Evolutionary conservation across 1,140 invertebrate genomes (phyloP), one percentile per base, ranked within the genome.

Genomic region (Tribolium madens): DNA sequence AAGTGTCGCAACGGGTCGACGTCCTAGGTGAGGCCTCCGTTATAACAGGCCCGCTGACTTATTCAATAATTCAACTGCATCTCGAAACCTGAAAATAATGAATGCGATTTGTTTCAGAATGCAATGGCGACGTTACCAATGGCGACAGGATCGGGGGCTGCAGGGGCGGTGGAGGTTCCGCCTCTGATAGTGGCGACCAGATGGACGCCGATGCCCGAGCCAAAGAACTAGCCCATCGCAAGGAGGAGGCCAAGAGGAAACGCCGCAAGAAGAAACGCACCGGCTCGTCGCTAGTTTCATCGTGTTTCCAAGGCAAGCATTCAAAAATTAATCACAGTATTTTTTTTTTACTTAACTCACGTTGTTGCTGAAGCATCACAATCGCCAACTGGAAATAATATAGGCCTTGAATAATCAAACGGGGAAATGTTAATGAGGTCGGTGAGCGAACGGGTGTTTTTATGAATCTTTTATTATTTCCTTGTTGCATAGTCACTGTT

Each of bases 201-300:
- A 84, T 86, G 82, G 85, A 86, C 85, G 79, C 88, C 81, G 73
- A 87, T 82, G 80, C 88, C 83, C 70, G 88, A 85, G 83, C 85
- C 83, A 77, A 88, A 82, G 91, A 92, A 79, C 86, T 93, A 73
- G 89, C 90, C 83, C 88, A 91, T 68, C 92, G 93, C 81, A 94
- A 95, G 87, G 94, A 96, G 82, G 94, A 96, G 87, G 94, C 94
- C 80, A 92, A 94, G 83, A 92, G 92, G 86, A 94, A 94, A 86
- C 89, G 94, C 79, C 91, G 93, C 80, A 95, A 93, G 89, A 95
- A 95, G 91, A 95, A 95, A 88, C 91, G 93, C 81, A 94, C 94
- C 60, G 94, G 93, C 83, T 94, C 93, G 82, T 95, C 93, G 70
- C 88, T 96, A 75, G 93, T 95, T 78, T 95, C 94, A 75, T 94